Evolutionary conservation across 2,888 invertebrate species (phyloP), one percentile per base, ranked within the genome.

Genomic region (Nomada ruficornis): DNA sequence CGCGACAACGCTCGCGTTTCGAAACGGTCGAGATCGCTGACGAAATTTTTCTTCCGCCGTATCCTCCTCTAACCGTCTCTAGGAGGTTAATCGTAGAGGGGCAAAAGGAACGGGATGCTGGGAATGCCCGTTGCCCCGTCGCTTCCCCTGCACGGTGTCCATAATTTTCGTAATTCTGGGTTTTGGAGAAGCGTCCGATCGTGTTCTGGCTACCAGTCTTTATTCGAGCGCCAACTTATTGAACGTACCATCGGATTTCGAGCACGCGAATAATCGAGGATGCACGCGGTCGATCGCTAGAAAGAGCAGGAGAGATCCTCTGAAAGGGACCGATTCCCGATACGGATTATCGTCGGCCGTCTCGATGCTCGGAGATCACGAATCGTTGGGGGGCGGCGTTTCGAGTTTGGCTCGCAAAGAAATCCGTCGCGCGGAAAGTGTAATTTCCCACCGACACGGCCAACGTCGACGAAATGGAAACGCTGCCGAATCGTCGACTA

Each of bases 111-210:
- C 18, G 4, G 15, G 15, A 44, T n/a, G 29, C 20, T 9, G n/a
- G 13, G 54, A 74, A 80, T 83, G 85, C 83, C 86, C 57, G 73
- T 80, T 89, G 90, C 86, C 84, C 77, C 83, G 89, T 85, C 68
- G 86, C 71, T 67, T 83, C 77, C 71, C 73, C 68, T 77, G 86
- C 85, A 84, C 87, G 89, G 89, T 78, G 78, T 86, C 86, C 87
- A 90, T 91, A 92, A 93, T 93, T 92, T 91, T 89, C 89, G 88
- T 93, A 93, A 93, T 93, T 93, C 91, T 88, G 93, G 93, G 92
- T 89, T 92, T 91, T 88, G 87, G 87, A 83, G 80, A 76, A 85
- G 86, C 87, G 88, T 77, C 85, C 88, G 86, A 69, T 80, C 76
- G 88, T 83, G 86, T 88, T 88, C 72, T 83, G 83, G 92, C 92